Evolutionary conservation across 2,797 vertebrate species (phyloP).

Genomic region (Falco biarmicus): DNA sequence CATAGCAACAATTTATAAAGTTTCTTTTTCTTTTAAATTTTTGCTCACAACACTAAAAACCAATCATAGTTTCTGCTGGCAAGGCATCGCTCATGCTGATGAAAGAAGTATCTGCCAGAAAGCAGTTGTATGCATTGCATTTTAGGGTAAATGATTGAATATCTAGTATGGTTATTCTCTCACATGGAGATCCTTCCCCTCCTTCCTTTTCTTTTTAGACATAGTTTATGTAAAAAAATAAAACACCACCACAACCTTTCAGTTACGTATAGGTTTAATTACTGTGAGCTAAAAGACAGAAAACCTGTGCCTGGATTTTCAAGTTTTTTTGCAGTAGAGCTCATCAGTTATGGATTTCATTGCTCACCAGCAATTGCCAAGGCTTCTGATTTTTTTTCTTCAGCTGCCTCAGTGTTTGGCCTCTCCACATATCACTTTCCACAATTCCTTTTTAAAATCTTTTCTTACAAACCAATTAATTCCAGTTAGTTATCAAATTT

Average conservation of each 20-base stretch:
- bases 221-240: background rate
- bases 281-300: background rate
- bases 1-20: background rate
- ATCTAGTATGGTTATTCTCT: background rate
- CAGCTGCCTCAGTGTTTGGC: background rate
- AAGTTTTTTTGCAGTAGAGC: background rate
- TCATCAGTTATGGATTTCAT: background rate
- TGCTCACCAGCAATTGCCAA: background rate
- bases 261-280: background rate
- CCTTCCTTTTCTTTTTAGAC: background rate
- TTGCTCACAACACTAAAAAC: background rate
- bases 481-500: background rate
- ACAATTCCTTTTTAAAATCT: background rate
- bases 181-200: background rate
- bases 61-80: background rate
- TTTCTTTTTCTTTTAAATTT: background rate
- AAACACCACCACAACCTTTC: too few relatives aligned
- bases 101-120: background rate
- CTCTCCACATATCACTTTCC: background rate
- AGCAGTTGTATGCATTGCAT: background rate
- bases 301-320: background rate
- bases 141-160: background rate
- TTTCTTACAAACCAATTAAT: background rate
- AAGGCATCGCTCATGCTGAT: background rate
- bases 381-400: background rate